A percentile compares a stretch with the other conserved stretches of the same genome.
phyloP scores from a whole-genome alignment of 2,113 vertebrate species.

The Lepus europaeus region DNA sequence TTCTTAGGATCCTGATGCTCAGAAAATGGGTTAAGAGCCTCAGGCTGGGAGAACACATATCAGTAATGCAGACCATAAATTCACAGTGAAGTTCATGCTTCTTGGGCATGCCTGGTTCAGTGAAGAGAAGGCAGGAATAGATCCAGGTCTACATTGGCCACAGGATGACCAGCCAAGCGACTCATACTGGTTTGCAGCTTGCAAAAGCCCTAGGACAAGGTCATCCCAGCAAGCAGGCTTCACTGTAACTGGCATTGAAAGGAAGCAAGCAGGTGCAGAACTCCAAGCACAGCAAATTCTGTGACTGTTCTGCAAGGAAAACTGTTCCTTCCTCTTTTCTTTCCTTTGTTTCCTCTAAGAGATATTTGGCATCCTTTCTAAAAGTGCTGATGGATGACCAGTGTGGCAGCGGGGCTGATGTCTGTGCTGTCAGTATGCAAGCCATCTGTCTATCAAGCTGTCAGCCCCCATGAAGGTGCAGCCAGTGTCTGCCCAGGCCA shows the following conservation, averaged over 20 bases:
- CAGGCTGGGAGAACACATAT: neutral
- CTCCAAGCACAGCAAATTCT: neutral
- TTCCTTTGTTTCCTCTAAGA: conserved; percentile 49
- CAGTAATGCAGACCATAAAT: neutral
- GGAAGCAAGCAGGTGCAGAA: neutral
- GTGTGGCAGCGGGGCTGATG: neutral
- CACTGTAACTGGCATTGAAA: neutral
- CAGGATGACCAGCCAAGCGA: neutral
- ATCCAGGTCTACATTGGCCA: neutral
- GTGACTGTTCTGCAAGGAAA: neutral
- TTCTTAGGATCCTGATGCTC: neutral
- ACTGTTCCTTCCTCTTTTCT: neutral
- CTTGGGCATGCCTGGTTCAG: neutral
- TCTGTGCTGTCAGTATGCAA: conserved; percentile 52
- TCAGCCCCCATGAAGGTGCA: neutral
- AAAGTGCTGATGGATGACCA: conserved; percentile 9
- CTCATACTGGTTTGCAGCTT: neutral
- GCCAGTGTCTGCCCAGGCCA: neutral
- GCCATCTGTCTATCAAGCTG: conserved; percentile 69
- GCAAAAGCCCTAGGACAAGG: neutral
- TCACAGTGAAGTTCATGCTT: neutral
- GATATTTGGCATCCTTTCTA: neutral
- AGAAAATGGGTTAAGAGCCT: neutral
- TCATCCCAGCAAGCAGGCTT: neutral
- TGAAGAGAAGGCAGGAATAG: neutral